Evolutionary conservation across 2,113 vertebrate genomes (phyloP), one percentile per base, ranked within the genome.

Genomic region (Bos javanicus): DNA sequence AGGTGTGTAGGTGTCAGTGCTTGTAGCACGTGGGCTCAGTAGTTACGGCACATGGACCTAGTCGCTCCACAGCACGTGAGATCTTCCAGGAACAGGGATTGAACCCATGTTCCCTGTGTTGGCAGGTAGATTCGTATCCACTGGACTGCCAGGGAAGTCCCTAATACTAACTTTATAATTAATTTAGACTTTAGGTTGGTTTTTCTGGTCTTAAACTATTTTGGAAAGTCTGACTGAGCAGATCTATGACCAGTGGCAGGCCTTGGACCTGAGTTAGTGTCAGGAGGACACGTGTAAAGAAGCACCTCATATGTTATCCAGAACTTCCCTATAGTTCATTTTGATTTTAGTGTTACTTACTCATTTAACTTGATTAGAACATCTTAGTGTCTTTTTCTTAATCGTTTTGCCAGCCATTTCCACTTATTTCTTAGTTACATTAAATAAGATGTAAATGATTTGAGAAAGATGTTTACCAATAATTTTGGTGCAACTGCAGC

Each of bases 321-420:
- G 46, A 86, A 56, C 67, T 54, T 26, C 17, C 7, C 26, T 91
- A 2, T 33, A 78, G 54, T 62, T 91, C 36, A 26, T 85, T 85
- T 74, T 74, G 30, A 95, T 76, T 78, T 90, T 64, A n/a, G 28
- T 91, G 46, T 62, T 78, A 43, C 13, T 84, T 90, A 21, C 11
- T 86, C 67, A 56, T 86, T 86, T 86, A 95, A 91, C 56, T 46
- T 95, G 13, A 59, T 84, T 83, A 59, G 62, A 81, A 50, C 36
- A 48, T 64, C 67, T 87, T 78, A 59, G 30, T 93, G 67, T 60
- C 43, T 87, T 56, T 48, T 59, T 28, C 54, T 76, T 50, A 59
- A 59, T 93, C 64, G 43, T 83, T 67, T 86, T 60, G 25, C 56
- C 43, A 87, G 33, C 46, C 33, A n/a, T 60, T 78, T 93, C 43